These are phyloP conservation scores for Zosterops japonicus DNA, from an alignment of 2,113 vertebrate species.

Conservation along the genomic window DNA sequence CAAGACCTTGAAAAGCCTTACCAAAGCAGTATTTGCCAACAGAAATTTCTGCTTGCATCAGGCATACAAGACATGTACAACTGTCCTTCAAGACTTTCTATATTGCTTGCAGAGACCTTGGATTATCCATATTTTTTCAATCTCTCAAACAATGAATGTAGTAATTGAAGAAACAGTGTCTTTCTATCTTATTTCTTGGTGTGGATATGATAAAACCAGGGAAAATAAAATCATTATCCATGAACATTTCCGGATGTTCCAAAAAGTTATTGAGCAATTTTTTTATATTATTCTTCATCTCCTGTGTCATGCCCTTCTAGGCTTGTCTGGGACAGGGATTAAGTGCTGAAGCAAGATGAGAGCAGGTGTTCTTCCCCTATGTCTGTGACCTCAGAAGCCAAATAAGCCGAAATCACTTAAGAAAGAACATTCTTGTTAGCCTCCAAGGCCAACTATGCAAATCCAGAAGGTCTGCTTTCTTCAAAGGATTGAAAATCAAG, in stretches of 20 bases:
- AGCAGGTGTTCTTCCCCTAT: constrained; percentile 42
- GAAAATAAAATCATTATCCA: neutral
- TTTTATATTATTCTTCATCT: constrained; percentile 16
- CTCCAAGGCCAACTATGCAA: neutral
- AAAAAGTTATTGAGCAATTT: neutral
- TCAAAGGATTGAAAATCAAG: neutral
- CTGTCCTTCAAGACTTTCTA: neutral
- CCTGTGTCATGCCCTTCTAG: neutral
- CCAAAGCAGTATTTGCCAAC: neutral
- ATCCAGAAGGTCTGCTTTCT: neutral
- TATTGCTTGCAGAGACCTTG: neutral
- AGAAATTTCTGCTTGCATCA: neutral
- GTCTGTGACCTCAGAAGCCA: constrained; percentile 19
- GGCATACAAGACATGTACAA: neutral
- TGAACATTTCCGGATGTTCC: neutral
- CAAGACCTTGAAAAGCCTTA: neutral
- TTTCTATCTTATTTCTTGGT: neutral
- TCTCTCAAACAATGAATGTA: neutral
- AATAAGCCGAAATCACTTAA: constrained; percentile 30
- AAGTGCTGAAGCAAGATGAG: constrained; percentile 20
- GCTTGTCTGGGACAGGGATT: constrained; percentile 40
- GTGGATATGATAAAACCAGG: neutral
- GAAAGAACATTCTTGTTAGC: constrained; percentile 8
- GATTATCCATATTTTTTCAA: neutral
- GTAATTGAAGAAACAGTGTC: neutral